Evolutionary conservation across 2,113 vertebrate species (phyloP), one percentile per base, ranked within the genome.

Genomic region (Elaphurus davidianus): DNA sequence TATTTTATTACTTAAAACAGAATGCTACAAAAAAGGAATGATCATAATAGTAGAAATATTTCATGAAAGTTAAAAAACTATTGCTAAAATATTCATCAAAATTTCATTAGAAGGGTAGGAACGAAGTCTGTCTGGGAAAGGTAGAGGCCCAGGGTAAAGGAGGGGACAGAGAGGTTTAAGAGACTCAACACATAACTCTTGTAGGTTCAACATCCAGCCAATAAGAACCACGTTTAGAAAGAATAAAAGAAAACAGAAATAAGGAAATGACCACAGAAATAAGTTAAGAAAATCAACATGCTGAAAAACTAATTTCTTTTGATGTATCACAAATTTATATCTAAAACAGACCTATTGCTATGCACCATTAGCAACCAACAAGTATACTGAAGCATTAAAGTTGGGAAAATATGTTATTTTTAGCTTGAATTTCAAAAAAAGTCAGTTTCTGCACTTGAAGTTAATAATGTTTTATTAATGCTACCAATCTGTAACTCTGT

Each of bases 381-480:
- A 98, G 98, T 99, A 99, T 94, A 99, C 98, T 98, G 98, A 52
- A 62, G 10, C 96, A 99, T 99, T 99, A 99, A 99, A 98, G 11
- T 15, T 76, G 40, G 60, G 60, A 43, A 30, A 90, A 99, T 98
- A 98, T 97, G 98, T 98, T 99, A 99, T 98, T 99, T 96, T 98
- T 98, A 98, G 96, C 98, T 98, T 98, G 98, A 98, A 71, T 97
- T 98, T 99, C 99, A 98, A 99, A 99, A 99, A 98, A 98, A 99
- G 98, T 98, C 90, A 98, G 98, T 98, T 98, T 98, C 95, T 98
- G 98, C 98, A 99, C 99, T 99, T 55, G 96, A 98, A 99, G 98
- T 98, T 98, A 98, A 98, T 98, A 98, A 98, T 99, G 98, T 99
- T 99, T 99, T 99, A 99, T 99, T 99, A 99, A 99, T 99, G 99